Conservation (phyloP, 2,113 vertebrate genomes). For the Myotis brandtii region DNA sequence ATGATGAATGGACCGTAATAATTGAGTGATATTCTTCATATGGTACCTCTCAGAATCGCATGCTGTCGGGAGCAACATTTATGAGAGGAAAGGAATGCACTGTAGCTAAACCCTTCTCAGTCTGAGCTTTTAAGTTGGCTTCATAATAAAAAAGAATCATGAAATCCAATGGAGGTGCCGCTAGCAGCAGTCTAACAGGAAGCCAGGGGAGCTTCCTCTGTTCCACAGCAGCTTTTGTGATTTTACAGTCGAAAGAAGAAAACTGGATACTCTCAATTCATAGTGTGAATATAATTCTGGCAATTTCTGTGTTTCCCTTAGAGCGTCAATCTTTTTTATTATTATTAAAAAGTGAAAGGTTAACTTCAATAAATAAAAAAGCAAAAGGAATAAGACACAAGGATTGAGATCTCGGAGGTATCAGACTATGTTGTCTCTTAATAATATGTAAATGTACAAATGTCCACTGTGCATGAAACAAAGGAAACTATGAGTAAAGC, state of each 20-base stretch:
- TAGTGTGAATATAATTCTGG: neutral
- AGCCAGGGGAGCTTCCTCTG: neutral
- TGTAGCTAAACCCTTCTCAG: neutral
- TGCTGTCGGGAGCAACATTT: conserved; percentile 46
- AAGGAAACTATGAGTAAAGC: neutral
- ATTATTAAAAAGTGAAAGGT: neutral
- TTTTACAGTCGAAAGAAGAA: neutral
- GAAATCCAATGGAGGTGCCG: neutral
- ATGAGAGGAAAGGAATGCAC: conserved; percentile 46
- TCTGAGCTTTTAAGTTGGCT: neutral
- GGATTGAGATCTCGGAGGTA: neutral
- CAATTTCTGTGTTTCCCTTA: conserved; percentile 13
- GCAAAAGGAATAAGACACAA: neutral
- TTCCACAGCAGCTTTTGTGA: neutral
- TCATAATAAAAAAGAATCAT: conserved; percentile 45
- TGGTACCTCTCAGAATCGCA: conserved; percentile 59
- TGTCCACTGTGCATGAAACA: neutral
- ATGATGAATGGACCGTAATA: conserved; percentile 65
- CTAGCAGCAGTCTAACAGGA: neutral
- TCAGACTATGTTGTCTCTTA: neutral
- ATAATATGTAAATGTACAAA: neutral
- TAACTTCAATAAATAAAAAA: conserved; percentile 4
- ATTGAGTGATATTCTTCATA: conserved; percentile 63
- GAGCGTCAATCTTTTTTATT: neutral
- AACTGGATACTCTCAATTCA: neutral